A percentile compares a stretch with the other conserved stretches of the same genome.
phyloP scores from a whole-genome alignment of 1,140 invertebrate genomes.

The Eriocheir sinensis region DNA sequence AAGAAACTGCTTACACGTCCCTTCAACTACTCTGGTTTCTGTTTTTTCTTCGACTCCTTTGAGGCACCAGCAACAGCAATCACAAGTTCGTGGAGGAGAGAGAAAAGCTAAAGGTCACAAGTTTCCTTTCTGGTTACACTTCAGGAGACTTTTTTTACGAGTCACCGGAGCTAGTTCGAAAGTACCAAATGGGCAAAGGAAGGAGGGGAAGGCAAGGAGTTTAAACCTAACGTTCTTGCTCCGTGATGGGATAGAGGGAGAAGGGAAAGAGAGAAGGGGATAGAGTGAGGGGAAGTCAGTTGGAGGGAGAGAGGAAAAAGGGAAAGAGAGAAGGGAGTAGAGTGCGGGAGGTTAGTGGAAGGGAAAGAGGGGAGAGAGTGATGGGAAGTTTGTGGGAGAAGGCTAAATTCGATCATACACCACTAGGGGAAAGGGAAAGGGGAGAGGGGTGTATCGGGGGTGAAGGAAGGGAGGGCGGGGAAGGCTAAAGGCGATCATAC shows the following conservation, averaged over 20 bases:
- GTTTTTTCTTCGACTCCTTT: no score
- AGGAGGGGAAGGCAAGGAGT: neutral
- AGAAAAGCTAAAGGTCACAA: neutral
- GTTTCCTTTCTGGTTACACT: neutral
- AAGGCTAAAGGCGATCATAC: neutral
- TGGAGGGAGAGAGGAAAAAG: neutral
- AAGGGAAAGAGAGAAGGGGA: neutral
- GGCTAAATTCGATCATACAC: no score
- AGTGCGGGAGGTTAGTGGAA: neutral
- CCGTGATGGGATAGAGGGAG: neutral
- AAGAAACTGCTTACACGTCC: neutral
- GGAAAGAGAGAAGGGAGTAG: conserved; percentile 3
- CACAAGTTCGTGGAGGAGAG: neutral
- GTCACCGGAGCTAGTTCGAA: neutral
- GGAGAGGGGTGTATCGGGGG: no score
- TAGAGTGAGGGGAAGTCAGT: neutral
- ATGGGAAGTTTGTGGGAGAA: no score
- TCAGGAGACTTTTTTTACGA: neutral
- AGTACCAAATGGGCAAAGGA: neutral
- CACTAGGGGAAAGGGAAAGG: no score
- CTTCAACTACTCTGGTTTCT: no score
- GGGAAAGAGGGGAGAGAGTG: conserved; percentile 5
- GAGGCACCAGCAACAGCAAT: no score
- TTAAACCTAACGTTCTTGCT: neutral
- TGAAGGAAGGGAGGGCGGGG: neutral